These are phyloP conservation scores for Caenorhabditis zanzibari DNA, from an alignment of 2,888 invertebrate genomes.

Conservation along the genomic window DNA sequence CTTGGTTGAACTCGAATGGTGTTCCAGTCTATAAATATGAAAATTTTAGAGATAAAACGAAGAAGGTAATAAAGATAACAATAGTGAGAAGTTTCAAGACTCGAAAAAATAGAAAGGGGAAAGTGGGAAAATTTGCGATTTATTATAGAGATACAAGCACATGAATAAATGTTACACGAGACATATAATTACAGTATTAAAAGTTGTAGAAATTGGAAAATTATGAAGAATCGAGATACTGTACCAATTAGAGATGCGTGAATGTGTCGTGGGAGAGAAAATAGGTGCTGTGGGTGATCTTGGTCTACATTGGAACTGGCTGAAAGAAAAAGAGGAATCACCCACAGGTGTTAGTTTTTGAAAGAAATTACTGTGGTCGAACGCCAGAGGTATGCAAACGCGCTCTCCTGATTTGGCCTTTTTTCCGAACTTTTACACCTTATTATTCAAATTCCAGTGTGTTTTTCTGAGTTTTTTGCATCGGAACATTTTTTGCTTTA, in stretches of 20 bases:
- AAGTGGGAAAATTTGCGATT: conserved; percentile 16
- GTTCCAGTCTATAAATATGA: conserved; percentile 50
- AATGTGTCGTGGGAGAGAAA: background rate
- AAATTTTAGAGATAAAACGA: background rate
- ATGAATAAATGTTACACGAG: background rate
- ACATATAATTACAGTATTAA: background rate
- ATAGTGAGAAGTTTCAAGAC: conserved; percentile 44
- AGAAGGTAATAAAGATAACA: conserved; percentile 20
- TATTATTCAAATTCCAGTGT: too few relatives aligned
- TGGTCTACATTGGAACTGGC: conserved; percentile 22
- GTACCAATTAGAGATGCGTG: background rate
- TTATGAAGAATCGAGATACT: background rate
- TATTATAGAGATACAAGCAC: background rate
- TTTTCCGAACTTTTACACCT: too few relatives aligned
- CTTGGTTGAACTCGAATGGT: conserved; percentile 27
- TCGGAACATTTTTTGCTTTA: background rate
- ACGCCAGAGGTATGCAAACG: too few relatives aligned
- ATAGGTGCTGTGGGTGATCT: background rate
- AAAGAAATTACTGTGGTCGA: too few relatives aligned
- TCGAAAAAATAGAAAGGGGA: background rate
- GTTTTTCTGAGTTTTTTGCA: too few relatives aligned
- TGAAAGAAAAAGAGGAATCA: conserved; percentile 13
- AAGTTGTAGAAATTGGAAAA: background rate
- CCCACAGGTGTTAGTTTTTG: background rate
- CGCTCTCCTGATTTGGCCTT: too few relatives aligned